A percentile compares a stretch with the other conserved stretches of the same genome.
phyloP scores from a whole-genome alignment of 2,888 invertebrate genomes.

The Achlya flavicornis region DNA sequence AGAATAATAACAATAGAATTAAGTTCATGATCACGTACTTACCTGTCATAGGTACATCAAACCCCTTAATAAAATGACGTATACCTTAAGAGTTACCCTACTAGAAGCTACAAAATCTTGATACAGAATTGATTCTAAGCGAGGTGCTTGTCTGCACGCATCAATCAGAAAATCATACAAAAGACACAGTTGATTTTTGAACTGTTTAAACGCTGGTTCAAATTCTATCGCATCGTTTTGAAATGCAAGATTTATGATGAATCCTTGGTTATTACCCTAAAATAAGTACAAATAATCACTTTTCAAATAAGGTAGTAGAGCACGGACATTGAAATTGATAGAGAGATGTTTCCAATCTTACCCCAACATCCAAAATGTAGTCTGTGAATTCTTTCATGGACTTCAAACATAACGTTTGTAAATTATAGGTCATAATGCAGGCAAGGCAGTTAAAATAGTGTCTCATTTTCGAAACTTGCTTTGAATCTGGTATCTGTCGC shows the following conservation, averaged over 20 bases:
- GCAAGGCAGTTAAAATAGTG: slow-evolving; percentile 94
- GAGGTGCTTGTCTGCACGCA: slow-evolving; percentile 88
- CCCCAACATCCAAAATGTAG: slow-evolving; percentile 90
- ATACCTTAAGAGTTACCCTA: slow-evolving; percentile 57
- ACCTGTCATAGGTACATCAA: neutral
- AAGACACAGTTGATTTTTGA: slow-evolving; percentile 87
- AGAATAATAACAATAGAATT: slow-evolving; percentile 4
- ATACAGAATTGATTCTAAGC: slow-evolving; percentile 91
- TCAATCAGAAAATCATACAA: slow-evolving; percentile 90
- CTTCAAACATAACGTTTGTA: slow-evolving; percentile 91
- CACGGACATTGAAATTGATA: neutral
- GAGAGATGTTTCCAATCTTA: slow-evolving; percentile 57
- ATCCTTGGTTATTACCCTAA: slow-evolving; percentile 88
- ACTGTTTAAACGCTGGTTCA: slow-evolving; percentile 89
- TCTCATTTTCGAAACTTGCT: slow-evolving; percentile 86
- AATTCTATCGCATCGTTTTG: slow-evolving; percentile 86
- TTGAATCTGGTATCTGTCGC: slow-evolving; percentile 86
- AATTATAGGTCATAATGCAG: slow-evolving; percentile 93
- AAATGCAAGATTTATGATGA: slow-evolving; percentile 85
- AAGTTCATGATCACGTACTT: no score
- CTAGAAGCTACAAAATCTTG: slow-evolving; percentile 80
- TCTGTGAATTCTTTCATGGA: slow-evolving; percentile 91
- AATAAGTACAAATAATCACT: slow-evolving; percentile 29
- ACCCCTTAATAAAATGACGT: neutral
- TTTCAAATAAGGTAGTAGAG: neutral